These are phyloP conservation scores for Leptinotarsa defecta DNA, from an alignment of 1,140 invertebrate genomes.

Conservation along the genomic window DNA sequence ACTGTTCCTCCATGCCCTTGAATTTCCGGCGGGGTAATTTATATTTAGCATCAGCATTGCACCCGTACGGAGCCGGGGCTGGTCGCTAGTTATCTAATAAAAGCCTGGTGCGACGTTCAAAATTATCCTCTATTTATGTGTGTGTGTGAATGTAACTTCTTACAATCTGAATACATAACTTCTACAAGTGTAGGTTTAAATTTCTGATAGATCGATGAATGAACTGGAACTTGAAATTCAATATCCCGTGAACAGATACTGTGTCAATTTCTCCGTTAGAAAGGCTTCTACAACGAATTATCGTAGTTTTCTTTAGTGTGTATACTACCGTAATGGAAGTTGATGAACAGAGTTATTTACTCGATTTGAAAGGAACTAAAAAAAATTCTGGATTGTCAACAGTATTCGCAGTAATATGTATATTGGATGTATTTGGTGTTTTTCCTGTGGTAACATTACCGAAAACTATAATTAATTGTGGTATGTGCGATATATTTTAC, in stretches of 20 bases:
- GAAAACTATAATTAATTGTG: conserved; percentile 71
- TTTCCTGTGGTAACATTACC: conserved; percentile 78
- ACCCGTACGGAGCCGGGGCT: too few relatives aligned
- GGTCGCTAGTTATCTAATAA: too few relatives aligned
- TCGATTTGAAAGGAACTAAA: conserved; percentile 21
- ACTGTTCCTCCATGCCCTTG: too few relatives aligned
- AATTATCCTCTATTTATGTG: too few relatives aligned
- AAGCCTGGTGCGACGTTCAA: too few relatives aligned
- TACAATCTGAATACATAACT: too few relatives aligned
- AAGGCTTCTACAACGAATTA: not conserved
- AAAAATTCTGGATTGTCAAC: conserved; percentile 62
- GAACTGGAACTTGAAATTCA: not conserved
- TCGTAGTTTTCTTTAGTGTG: not conserved
- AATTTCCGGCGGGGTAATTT: too few relatives aligned
- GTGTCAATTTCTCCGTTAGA: not conserved
- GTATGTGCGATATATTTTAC: conserved; percentile 55
- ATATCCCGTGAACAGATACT: not conserved
- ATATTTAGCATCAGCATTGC: too few relatives aligned
- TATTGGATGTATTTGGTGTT: conserved; percentile 80
- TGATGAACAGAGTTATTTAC: conserved; percentile 34
- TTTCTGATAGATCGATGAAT: too few relatives aligned
- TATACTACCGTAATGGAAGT: conserved; percentile 32
- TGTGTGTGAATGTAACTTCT: too few relatives aligned
- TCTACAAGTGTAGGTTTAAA: too few relatives aligned
- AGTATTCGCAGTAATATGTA: conserved; percentile 73